Percentiles rank a stretch among this genome's conserved stretches.
phyloP scores from a whole-genome alignment of 1,140 invertebrate genomes.

The Dreissena polymorpha region DNA sequence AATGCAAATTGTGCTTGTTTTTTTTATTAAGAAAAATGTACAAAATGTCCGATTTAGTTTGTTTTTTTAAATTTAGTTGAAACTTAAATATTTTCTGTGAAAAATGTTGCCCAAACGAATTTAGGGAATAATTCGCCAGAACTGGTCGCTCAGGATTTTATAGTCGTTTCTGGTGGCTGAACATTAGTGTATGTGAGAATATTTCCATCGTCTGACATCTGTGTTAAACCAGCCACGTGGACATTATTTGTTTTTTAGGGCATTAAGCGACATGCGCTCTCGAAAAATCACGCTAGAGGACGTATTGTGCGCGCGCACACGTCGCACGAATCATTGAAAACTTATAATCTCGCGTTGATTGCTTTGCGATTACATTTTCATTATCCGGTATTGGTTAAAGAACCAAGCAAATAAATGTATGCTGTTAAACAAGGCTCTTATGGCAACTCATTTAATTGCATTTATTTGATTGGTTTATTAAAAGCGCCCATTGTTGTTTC shows the following conservation, averaged over 20 bases:
- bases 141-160: neutral
- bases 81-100: neutral
- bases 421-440: neutral
- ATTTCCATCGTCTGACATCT: slow-evolving; percentile 36
- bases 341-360: slow-evolving; percentile 40
- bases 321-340: slow-evolving; percentile 24
- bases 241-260: slow-evolving; percentile 26
- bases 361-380: slow-evolving; percentile 33
- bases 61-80: neutral
- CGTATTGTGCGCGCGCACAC: slow-evolving; percentile 24
- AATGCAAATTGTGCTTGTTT: slow-evolving; percentile 4
- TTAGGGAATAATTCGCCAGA: neutral
- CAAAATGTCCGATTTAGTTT: neutral
- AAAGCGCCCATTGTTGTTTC: neutral
- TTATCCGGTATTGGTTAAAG: slow-evolving; percentile 39
- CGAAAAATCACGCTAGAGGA: slow-evolving; percentile 34
- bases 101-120: neutral
- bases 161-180: slow-evolving; percentile 3
- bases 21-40: slow-evolving; percentile 3
- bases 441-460: neutral
- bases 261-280: slow-evolving; percentile 38
- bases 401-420: neutral
- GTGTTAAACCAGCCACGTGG: slow-evolving; percentile 24
- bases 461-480: neutral
- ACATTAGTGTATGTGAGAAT: slow-evolving; percentile 32